These are phyloP conservation scores for Eriosoma lanigerum DNA, from an alignment of 1,140 invertebrate species.

Conservation along the genomic window DNA sequence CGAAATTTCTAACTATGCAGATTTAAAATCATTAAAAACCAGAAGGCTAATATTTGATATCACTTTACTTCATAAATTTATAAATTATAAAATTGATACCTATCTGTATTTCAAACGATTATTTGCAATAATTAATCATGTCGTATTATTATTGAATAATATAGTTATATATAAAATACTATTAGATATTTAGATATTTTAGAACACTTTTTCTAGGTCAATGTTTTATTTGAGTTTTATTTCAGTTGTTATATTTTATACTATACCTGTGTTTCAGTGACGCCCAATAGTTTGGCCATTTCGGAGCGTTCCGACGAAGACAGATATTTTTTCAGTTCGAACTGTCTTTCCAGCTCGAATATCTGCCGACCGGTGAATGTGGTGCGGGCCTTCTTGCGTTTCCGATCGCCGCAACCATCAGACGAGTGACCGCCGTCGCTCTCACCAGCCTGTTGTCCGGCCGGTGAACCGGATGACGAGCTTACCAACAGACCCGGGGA, in stretches of 20 bases:
- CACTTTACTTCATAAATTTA: neutral
- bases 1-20: neutral
- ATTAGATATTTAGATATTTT: too few species aligned
- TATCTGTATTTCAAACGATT: too few species aligned
- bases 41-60: neutral
- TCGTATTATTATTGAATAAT: too few species aligned
- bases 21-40: too few species aligned
- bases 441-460: conserved; percentile 45
- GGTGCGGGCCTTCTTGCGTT: conserved; percentile 92
- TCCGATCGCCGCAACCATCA: conserved; percentile 67
- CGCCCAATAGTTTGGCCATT: conserved; percentile 89
- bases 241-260: too few species aligned
- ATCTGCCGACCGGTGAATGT: conserved; percentile 95
- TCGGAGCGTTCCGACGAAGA: conserved; percentile 92
- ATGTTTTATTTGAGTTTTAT: too few species aligned
- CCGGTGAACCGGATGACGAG: conserved; percentile 47
- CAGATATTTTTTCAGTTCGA: conserved; percentile 94
- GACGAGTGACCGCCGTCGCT: conserved; percentile 53
- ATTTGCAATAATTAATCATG: too few species aligned
- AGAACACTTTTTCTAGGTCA: too few species aligned
- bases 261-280: conserved; percentile 92
- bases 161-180: too few species aligned
- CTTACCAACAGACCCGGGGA: conserved; percentile 39
- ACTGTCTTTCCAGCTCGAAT: conserved; percentile 93
- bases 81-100: neutral